Percentiles rank a stretch among this genome's conserved stretches.
phyloP scores from a whole-genome alignment of 2,888 invertebrate species.

The Bellardia pandia region DNA sequence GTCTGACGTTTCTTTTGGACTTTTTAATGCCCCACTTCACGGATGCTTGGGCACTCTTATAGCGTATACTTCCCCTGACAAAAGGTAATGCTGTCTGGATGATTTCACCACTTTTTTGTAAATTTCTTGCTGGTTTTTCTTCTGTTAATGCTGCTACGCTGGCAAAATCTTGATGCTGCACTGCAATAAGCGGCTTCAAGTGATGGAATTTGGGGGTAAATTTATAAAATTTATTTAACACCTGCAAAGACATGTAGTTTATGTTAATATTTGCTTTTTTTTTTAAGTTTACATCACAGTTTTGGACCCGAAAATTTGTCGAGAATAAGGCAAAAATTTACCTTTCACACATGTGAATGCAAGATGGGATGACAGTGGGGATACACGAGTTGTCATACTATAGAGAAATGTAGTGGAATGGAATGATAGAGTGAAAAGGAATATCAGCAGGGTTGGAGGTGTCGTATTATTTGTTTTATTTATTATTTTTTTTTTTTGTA shows the following conservation, averaged over 20 bases:
- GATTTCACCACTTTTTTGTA: constrained; percentile 56
- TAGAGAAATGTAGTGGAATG: not conserved
- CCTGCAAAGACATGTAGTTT: constrained; percentile 80
- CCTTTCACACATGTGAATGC: constrained; percentile 64
- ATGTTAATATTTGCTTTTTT: constrained; percentile 67
- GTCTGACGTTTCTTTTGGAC: constrained; percentile 88
- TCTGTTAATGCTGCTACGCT: constrained; percentile 59
- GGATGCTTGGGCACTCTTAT: constrained; percentile 44
- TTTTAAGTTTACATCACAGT: constrained; percentile 56
- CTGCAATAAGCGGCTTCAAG: constrained; percentile 26
- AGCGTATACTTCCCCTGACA: constrained; percentile 26
- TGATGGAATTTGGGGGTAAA: constrained; percentile 51
- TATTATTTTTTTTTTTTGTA: too few species aligned
- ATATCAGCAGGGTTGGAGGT: constrained; percentile 10
- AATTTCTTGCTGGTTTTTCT: constrained; percentile 27
- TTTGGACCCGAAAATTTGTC: constrained; percentile 10
- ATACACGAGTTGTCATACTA: not conserved
- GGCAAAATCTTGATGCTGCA: constrained; percentile 72
- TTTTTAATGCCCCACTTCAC: constrained; percentile 90
- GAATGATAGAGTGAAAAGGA: not conserved
- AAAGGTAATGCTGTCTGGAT: not conserved
- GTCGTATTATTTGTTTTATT: not conserved
- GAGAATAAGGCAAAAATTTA: constrained; percentile 35
- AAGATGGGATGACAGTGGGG: constrained; percentile 11
- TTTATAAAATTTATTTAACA: constrained; percentile 77